Evolutionary conservation across 2,797 vertebrate genomes (phyloP).

Genomic region (Podarcis siculus): DNA sequence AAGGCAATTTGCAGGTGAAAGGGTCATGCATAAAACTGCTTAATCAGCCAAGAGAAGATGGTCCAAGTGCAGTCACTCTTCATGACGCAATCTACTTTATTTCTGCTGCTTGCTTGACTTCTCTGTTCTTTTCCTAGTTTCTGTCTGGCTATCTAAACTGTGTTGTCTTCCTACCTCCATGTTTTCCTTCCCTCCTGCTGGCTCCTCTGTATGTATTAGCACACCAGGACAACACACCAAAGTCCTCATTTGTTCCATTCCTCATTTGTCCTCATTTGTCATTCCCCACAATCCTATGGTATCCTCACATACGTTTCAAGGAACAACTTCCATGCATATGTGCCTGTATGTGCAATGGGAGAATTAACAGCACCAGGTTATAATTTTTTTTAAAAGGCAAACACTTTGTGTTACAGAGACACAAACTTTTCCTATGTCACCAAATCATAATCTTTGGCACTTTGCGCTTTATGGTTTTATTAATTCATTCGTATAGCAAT

Average conservation of each 20-base stretch:
- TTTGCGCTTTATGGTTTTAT: neutral
- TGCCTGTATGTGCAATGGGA: neutral
- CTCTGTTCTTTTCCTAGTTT: accelerated
- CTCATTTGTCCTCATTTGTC: neutral
- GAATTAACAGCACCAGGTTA: neutral
- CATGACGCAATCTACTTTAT: neutral
- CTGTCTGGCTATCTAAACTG: neutral
- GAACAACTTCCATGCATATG: neutral
- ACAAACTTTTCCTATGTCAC: neutral
- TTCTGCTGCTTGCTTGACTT: neutral
- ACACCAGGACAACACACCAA: neutral
- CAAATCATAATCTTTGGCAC: neutral
- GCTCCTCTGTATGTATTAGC: neutral
- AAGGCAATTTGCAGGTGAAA: neutral
- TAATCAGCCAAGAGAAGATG: neutral
- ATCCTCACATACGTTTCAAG: neutral
- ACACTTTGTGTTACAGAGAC: neutral
- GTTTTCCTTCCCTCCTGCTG: neutral
- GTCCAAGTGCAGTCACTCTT: neutral
- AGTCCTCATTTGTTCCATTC: neutral
- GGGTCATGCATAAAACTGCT: neutral
- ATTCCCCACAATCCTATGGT: neutral
- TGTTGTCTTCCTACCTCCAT: neutral
- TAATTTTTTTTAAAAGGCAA: neutral
- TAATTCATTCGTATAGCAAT: neutral